phyloP scores from a whole-genome alignment of 2,113 vertebrate species.

The Gadus macrocephalus region DNA sequence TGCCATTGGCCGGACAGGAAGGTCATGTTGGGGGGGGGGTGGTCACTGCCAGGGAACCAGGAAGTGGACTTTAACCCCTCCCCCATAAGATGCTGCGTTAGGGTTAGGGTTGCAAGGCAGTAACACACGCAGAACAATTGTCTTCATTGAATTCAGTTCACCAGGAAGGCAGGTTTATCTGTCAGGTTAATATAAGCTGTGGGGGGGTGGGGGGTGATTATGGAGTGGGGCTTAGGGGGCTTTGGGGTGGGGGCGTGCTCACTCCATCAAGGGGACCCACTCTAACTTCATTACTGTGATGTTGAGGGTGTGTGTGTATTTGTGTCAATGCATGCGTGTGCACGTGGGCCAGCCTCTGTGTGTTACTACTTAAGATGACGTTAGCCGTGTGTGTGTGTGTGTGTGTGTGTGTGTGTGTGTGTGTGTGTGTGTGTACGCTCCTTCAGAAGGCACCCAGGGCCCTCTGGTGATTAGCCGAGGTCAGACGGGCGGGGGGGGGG shows the following conservation, averaged over 20 bases:
- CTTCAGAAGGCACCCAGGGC: conserved; percentile 60
- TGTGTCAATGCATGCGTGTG: conserved; percentile 1
- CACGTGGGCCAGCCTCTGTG: neutral
- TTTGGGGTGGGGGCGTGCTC: conserved; percentile 4
- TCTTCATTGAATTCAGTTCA: conserved; percentile 15
- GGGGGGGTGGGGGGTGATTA: conserved; percentile 32
- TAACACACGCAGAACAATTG: neutral
- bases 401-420: neutral
- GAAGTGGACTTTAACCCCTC: too few species aligned
- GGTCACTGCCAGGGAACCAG: too few species aligned
- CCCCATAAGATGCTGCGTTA: too few species aligned
- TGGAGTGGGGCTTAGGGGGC: conserved; percentile 26
- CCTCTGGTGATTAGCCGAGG: conserved; percentile 64
- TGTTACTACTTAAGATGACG: too few species aligned
- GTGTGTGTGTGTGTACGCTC: conserved; percentile 34
- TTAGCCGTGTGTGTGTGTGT: neutral
- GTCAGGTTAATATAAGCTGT: too few species aligned
- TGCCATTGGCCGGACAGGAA: too few species aligned
- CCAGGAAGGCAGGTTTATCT: conserved; percentile 27
- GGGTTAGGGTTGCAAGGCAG: neutral
- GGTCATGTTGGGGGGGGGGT: too few species aligned
- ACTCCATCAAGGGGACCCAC: conserved; percentile 22
- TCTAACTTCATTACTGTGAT: conserved; percentile 43
- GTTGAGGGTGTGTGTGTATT: conserved; percentile 19
- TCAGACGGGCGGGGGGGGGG: conserved; percentile 42